Evolutionary conservation across 2,113 vertebrate genomes (phyloP), one percentile per base, ranked within the genome.

Genomic region (Cryptotis parvus): DNA sequence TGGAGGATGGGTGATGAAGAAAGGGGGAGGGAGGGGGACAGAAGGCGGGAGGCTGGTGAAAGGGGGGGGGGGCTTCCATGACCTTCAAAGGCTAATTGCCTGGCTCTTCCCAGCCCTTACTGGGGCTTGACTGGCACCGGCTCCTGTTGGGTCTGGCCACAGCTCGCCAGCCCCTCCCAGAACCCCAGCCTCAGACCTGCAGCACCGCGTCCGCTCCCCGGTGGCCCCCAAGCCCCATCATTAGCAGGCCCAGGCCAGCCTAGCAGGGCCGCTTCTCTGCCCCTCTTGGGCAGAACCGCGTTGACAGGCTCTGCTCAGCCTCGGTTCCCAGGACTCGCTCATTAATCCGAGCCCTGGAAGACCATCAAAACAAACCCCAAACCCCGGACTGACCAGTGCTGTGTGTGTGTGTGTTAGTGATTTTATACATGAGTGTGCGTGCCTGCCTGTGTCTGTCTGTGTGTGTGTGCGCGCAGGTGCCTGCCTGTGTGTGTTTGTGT

Each of bases 1-100:
- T 99, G 98, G 98, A 97, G 96, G 97, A 98, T 98, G 97, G 98
- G 98, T 98, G 97, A 95, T 91, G 96, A 94, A 97, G 94, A 94
- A 95, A 89, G 76, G 70, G 69, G 92, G 93, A 97, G 96, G 97
- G 93, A 97, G 96, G 97, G 95, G 95, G 95, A 90, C 84, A 41
- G 88, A 77, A 94, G 76, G 77, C 92, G 73, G 92, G 92, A 97
- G 84, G 78, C 61, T 52, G 80, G 35, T 76, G 63, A 89, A 94
- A 73, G 11, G 92, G 69, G 88, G 83, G 74, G 85, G 37, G 18
- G 24, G 81, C 89, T 1, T 96, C 96, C 96, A 97, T 98, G 98
- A 99, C 98, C 98, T 99, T 99, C 98, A 99, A 98, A 98, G 98
- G 97, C 98, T 99, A 98, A 99, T 98, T 99, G 98, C 98, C 98